Evolutionary conservation across 2,888 invertebrate species (phyloP).

Genomic region (Rhopalosiphum nymphaeae): DNA sequence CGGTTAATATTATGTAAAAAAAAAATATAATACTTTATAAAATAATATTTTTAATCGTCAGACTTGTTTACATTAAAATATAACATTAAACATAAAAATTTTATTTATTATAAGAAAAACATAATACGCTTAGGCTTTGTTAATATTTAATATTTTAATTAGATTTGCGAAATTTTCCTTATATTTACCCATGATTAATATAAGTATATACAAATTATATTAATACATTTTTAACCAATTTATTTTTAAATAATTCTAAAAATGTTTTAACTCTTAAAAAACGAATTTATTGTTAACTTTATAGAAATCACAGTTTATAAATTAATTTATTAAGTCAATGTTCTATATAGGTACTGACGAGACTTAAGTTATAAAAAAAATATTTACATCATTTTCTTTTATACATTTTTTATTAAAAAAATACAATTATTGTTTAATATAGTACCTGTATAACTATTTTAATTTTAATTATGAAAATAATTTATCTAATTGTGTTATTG

Average conservation of each 20-base stretch:
- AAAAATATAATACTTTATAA: not conserved
- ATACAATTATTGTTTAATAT: not conserved
- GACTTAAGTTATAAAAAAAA: not conserved
- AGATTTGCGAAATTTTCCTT: not conserved
- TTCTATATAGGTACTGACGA: not conserved
- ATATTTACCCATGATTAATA: not conserved
- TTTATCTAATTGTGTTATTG: not conserved
- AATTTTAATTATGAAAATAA: slow-evolving; percentile 5
- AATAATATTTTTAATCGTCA: not conserved
- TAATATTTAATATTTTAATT: not conserved
- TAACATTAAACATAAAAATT: not conserved
- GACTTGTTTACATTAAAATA: not conserved
- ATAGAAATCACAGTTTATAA: not conserved
- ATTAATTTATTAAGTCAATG: not conserved
- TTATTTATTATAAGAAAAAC: not conserved
- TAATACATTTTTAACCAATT: not conserved
- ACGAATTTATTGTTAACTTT: not conserved
- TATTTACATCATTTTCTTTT: not conserved
- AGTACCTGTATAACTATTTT: not conserved
- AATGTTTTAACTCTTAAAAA: not conserved
- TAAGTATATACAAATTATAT: not conserved
- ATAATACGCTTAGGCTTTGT: not conserved
- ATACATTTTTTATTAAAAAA: not conserved
- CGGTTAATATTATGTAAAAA: not conserved
- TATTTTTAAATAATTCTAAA: not conserved